Percentiles rank a stretch among this genome's conserved stretches.
phyloP scores from a whole-genome alignment of 2,888 invertebrate species.

The Eupsilia transversa region DNA sequence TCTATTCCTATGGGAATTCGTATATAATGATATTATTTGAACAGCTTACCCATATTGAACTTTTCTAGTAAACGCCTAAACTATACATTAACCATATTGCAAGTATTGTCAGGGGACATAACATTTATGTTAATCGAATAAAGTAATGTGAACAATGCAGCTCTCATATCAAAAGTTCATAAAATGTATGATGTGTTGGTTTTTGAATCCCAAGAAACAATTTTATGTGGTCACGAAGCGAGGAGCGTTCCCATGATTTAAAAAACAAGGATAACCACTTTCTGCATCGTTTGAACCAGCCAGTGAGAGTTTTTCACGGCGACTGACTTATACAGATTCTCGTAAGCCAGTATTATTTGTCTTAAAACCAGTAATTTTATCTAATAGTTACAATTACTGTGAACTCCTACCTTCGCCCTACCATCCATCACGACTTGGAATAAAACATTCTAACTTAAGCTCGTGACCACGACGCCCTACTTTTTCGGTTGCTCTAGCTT shows the following conservation, averaged over 20 bases:
- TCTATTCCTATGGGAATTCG: background rate
- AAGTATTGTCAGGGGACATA: conserved; percentile 3
- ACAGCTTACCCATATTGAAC: conserved; percentile 3
- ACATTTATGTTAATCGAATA: conserved; percentile 16
- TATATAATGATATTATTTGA: conserved; percentile 4
- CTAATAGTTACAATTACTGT: conserved; percentile 80
- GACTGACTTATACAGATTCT: conserved; percentile 54
- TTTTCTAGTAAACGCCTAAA: conserved; percentile 10
- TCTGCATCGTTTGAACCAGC: conserved; percentile 46
- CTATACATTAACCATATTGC: conserved; percentile 18
- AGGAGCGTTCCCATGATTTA: conserved; percentile 51
- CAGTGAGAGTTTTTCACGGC: conserved; percentile 53
- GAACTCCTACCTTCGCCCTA: conserved; percentile 79
- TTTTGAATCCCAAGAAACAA: conserved; percentile 32
- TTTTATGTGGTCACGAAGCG: conserved; percentile 20
- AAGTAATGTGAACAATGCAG: background rate
- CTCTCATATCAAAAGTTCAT: background rate
- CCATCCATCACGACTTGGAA: conserved; percentile 80
- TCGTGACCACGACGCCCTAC: conserved; percentile 82
- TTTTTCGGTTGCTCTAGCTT: conserved; percentile 75
- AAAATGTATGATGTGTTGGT: conserved; percentile 4
- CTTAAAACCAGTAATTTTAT: conserved; percentile 75
- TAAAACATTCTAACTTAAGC: conserved; percentile 73
- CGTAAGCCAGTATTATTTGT: conserved; percentile 63
- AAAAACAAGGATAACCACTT: conserved; percentile 63